Percentiles rank a stretch among this genome's conserved stretches.
phyloP scores from a whole-genome alignment of 2,797 vertebrate species.

The Bradypus variegatus region DNA sequence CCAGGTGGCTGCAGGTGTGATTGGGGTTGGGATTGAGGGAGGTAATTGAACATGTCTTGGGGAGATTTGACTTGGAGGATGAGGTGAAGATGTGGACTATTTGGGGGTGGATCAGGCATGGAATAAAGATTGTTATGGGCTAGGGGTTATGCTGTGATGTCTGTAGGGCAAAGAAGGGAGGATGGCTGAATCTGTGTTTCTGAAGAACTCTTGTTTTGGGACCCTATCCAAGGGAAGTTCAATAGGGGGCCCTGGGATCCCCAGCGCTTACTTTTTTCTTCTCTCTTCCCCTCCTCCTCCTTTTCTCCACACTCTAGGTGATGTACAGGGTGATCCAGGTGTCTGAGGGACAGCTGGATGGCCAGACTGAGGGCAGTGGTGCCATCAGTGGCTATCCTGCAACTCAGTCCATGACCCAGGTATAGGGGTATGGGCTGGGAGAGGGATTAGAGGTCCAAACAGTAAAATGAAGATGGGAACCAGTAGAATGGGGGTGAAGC shows the following conservation, averaged over 20 bases:
- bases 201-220: not conserved
- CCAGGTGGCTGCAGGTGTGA: conserved; percentile 50
- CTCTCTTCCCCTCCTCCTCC: not conserved
- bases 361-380: conserved; percentile 83
- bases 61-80: not conserved
- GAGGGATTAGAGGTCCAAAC: not conserved
- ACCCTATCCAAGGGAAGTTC: not conserved
- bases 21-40: conserved; percentile 48
- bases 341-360: conserved; percentile 90
- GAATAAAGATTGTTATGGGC: not conserved
- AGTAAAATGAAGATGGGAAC: not conserved
- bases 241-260: not conserved
- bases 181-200: not conserved
- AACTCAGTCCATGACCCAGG: conserved; percentile 82
- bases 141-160: not conserved
- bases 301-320: conserved; percentile 75
- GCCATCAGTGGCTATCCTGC: conserved; percentile 92
- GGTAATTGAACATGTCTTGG: conserved; percentile 14
- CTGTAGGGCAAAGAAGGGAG: not conserved
- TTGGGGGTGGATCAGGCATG: not conserved
- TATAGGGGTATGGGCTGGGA: conserved; percentile 32
- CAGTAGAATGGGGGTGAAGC: not conserved
- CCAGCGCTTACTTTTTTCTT: not conserved
- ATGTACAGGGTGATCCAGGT: conserved; percentile 96
- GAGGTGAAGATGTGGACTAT: not conserved